Percentiles rank a stretch among this genome's conserved stretches.
Conservation (phyloP, 2,113 vertebrate species). For the Apaloderma vittatum region DNA sequence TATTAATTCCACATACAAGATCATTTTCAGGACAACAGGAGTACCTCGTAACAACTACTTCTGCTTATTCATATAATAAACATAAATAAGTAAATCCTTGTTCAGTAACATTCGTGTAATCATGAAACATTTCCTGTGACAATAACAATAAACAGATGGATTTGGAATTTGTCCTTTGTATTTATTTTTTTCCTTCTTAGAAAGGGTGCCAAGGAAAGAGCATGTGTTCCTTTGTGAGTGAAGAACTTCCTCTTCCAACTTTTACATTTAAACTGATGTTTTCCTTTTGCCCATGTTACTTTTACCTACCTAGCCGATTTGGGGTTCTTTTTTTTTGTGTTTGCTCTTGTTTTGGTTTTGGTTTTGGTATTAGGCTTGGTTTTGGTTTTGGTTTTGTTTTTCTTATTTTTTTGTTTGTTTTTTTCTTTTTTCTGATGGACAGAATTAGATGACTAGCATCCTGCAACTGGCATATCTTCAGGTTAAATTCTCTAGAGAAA, state of each 20-base stretch:
- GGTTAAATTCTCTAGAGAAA: slow-evolving; percentile 58
- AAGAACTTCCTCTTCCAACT: background rate
- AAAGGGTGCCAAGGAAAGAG: rapidly evolving
- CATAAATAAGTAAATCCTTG: background rate
- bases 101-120: background rate
- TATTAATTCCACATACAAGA: slow-evolving; percentile 17
- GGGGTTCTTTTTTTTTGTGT: background rate
- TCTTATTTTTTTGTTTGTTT: background rate
- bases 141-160: background rate
- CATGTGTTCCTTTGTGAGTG: background rate
- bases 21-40: slow-evolving; percentile 10
- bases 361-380: too few relatives aligned
- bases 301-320: slow-evolving; percentile 17
- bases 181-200: background rate
- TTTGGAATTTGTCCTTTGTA: background rate
- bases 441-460: slow-evolving; percentile 55
- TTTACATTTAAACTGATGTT: background rate
- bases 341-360: too few relatives aligned
- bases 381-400: too few relatives aligned
- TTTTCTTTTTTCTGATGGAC: background rate
- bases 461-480: slow-evolving; percentile 39
- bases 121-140: background rate
- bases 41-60: background rate
- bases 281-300: background rate
- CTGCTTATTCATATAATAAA: background rate